These are phyloP conservation scores for Dasyprocta punctata DNA, from an alignment of 2,113 vertebrate species.

Conservation along the genomic window DNA sequence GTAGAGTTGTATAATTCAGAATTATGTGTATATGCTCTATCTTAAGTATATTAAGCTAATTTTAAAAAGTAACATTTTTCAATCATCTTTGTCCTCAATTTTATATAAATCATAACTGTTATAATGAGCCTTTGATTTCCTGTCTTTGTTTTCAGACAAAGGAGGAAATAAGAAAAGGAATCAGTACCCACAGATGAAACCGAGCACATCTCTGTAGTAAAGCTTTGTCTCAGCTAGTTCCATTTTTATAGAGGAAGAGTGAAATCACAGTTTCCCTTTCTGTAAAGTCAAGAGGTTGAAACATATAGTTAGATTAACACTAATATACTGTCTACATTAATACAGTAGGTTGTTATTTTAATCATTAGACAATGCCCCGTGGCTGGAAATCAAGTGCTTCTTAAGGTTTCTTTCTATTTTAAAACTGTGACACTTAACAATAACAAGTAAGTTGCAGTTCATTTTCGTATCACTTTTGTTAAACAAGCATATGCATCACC, in stretches of 20 bases:
- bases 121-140: background rate
- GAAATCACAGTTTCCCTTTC: conserved; percentile 58
- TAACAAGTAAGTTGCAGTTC: conserved; percentile 27
- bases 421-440: background rate
- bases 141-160: conserved; percentile 62
- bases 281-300: conserved; percentile 48
- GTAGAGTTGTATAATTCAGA: background rate
- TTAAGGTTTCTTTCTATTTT: conserved; percentile 33
- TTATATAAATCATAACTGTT: background rate
- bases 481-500: conserved; percentile 35
- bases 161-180: conserved; percentile 73
- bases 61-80: conserved; percentile 21
- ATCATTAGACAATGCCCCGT: background rate
- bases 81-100: background rate
- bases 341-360: background rate
- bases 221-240: conserved; percentile 60
- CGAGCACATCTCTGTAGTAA: background rate
- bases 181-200: conserved; percentile 17
- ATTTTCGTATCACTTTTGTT: conserved; percentile 56
- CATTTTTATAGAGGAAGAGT: conserved; percentile 55
- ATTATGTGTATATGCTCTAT: background rate
- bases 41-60: conserved; percentile 24
- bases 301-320: conserved; percentile 4
- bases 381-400: conserved; percentile 37
- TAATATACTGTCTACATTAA: background rate